Evolutionary conservation across 2,113 vertebrate species (phyloP).

Genomic region (Heteronetta atricapilla): DNA sequence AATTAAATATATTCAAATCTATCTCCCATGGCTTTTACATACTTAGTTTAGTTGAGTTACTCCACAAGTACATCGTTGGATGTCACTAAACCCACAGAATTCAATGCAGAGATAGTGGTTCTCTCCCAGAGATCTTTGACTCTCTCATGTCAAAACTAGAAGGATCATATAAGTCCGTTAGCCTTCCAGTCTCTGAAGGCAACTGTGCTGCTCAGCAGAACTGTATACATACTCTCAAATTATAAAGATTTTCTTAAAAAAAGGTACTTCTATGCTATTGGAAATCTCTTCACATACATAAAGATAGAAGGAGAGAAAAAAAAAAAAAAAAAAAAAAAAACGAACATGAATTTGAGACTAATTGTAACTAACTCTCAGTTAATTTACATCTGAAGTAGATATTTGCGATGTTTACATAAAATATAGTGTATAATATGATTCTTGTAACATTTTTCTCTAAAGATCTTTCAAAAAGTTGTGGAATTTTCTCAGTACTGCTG

Average conservation of each 20-base stretch:
- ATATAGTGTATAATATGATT: background rate
- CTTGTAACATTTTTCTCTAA: background rate
- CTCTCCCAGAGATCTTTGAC: background rate
- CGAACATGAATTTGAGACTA: background rate
- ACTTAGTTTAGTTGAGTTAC: background rate
- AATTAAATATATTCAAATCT: background rate
- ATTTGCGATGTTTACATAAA: background rate
- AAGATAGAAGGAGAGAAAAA: background rate
- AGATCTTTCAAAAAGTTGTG: background rate
- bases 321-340: background rate
- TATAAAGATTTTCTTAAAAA: background rate
- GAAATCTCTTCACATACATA: background rate
- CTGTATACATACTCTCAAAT: background rate
- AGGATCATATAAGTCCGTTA: background rate
- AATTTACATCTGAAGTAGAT: background rate
- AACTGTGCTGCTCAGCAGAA: background rate
- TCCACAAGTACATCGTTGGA: background rate
- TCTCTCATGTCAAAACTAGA: background rate
- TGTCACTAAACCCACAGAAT: background rate
- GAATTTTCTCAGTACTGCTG: background rate
- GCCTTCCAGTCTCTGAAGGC: background rate
- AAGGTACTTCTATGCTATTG: background rate
- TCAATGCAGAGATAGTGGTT: background rate
- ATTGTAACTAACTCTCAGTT: background rate
- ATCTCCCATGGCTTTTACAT: background rate